Evolutionary conservation across 2,113 vertebrate genomes (phyloP).

Genomic region (Tupaia chinensis): DNA sequence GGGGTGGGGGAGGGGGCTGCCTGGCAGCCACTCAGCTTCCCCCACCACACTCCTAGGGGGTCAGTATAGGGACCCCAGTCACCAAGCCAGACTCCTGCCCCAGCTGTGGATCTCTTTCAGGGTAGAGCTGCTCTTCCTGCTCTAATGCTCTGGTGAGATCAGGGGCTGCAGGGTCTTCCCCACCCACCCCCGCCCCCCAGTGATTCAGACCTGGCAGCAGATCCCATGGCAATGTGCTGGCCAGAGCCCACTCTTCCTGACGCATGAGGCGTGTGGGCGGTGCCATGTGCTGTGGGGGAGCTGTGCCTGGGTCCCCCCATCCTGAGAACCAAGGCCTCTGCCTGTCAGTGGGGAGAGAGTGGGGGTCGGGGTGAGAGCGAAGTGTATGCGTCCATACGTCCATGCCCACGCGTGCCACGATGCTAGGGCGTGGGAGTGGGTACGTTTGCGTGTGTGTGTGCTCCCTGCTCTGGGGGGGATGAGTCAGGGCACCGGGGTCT

Average conservation of each 20-base stretch:
- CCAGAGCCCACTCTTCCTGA: slow-evolving; percentile 77
- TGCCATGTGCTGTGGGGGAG: slow-evolving; percentile 71
- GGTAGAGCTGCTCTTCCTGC: slow-evolving; percentile 4
- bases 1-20: slow-evolving; percentile 73
- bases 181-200: slow-evolving; percentile 29
- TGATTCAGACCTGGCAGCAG: slow-evolving; percentile 78
- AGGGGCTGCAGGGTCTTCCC: slow-evolving; percentile 56
- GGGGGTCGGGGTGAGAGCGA: not conserved
- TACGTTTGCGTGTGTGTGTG: not conserved
- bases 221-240: slow-evolving; percentile 65
- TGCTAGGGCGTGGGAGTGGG: not conserved
- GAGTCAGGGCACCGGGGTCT: not conserved
- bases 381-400: not conserved
- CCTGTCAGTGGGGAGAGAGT: slow-evolving; percentile 21
- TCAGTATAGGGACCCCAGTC: not conserved
- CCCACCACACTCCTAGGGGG: not conserved
- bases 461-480: not conserved
- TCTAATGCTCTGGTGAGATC: not conserved
- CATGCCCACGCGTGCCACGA: not conserved
- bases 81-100: not conserved
- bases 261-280: slow-evolving; percentile 57
- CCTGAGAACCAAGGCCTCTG: slow-evolving; percentile 39
- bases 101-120: not conserved
- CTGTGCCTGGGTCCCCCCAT: slow-evolving; percentile 41
- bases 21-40: not conserved